Percentiles rank a stretch among this genome's conserved stretches.
Conservation (phyloP, 2,797 vertebrate genomes). For the Saxicola maurus region DNA sequence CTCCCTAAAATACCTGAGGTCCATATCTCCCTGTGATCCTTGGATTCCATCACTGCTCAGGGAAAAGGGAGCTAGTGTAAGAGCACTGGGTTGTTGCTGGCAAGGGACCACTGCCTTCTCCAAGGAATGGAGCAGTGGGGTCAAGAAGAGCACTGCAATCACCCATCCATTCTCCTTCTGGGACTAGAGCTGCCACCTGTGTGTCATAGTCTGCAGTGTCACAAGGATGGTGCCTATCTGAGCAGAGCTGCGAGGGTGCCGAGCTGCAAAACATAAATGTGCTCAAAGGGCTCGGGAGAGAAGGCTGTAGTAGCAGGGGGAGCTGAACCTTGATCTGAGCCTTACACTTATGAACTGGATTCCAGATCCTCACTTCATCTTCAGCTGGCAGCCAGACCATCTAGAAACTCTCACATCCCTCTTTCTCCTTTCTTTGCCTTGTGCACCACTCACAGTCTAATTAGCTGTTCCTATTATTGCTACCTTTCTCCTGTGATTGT, state of each 20-base stretch:
- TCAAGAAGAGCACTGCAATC: not conserved
- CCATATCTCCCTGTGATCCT: not conserved
- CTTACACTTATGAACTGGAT: not conserved
- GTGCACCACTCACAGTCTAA: not conserved
- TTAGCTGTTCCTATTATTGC: conserved; percentile 40
- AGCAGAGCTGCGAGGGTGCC: not conserved
- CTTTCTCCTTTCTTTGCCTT: not conserved
- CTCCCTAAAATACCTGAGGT: not conserved
- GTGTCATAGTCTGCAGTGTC: fast-evolving
- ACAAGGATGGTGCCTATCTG: fast-evolving
- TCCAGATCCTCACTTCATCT: not conserved
- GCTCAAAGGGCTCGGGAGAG: not conserved
- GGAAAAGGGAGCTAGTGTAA: not conserved
- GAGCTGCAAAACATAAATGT: not conserved
- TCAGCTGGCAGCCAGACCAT: not conserved
- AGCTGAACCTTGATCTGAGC: not conserved
- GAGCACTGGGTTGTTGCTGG: not conserved
- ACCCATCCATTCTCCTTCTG: fast-evolving
- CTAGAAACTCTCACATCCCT: not conserved
- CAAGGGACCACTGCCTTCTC: not conserved
- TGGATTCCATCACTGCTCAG: not conserved
- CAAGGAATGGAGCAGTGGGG: not conserved
- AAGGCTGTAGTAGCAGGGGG: not conserved
- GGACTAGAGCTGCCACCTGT: not conserved
- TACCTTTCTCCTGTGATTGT: conserved; percentile 26